A percentile compares a stretch with the other conserved stretches of the same genome.
These are phyloP conservation scores for Hippasteria phrygiana DNA, from an alignment of 53 echinoderm and acorn worm genomes.

Conservation along the genomic window DNA sequence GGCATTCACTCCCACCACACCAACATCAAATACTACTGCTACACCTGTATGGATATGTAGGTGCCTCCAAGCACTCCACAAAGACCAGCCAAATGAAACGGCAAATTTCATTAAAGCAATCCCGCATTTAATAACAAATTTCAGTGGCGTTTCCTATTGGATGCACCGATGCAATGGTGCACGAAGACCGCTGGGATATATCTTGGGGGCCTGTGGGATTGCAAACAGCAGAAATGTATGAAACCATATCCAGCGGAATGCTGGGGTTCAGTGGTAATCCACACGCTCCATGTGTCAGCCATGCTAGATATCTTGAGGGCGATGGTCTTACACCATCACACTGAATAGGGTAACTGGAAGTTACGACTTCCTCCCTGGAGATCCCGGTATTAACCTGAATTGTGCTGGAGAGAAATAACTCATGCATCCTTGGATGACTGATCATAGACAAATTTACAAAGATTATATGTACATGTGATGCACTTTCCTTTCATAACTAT, in stretches of 20 bases:
- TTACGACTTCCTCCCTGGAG: constrained; percentile 29
- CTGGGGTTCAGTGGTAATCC: neutral
- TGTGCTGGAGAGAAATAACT: neutral
- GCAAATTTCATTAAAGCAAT: constrained; percentile 63
- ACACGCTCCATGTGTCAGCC: constrained; percentile 39
- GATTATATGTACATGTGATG: neutral
- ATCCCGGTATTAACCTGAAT: neutral
- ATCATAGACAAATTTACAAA: neutral
- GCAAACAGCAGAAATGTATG: neutral
- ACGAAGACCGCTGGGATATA: neutral
- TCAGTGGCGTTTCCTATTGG: constrained; percentile 7
- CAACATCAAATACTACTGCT: constrained; percentile 15
- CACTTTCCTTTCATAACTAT: neutral
- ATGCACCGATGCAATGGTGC: too few relatives aligned
- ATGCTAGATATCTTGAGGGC: neutral
- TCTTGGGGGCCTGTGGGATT: neutral
- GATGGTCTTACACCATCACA: constrained; percentile 35
- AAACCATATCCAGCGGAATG: constrained; percentile 3
- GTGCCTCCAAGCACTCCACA: neutral
- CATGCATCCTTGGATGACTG: neutral
- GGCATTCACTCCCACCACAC: neutral
- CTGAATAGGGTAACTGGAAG: constrained; percentile 28
- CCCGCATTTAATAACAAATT: constrained; percentile 60
- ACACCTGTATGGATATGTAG: neutral
- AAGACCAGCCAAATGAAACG: constrained; percentile 7